phyloP scores from a whole-genome alignment of 1,140 invertebrate genomes.

The Drosophila ambigua region DNA sequence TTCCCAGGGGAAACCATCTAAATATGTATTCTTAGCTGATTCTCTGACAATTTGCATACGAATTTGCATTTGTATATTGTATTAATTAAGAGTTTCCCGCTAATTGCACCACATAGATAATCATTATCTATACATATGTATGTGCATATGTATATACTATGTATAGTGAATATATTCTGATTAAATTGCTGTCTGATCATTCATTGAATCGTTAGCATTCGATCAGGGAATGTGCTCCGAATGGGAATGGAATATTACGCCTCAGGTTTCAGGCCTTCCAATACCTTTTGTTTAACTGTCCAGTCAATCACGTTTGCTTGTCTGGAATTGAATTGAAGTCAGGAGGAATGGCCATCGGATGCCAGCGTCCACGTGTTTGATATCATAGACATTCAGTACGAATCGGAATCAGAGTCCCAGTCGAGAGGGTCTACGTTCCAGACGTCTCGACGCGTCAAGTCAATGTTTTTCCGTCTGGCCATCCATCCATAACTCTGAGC shows the following conservation, averaged over 20 bases:
- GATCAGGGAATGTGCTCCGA: too few relatives aligned
- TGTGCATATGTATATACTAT: background rate
- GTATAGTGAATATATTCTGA: conserved; percentile 20
- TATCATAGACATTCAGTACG: conserved; percentile 20
- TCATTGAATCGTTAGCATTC: too few relatives aligned
- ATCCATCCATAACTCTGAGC: conserved; percentile 36
- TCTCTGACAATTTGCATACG: conserved; percentile 17
- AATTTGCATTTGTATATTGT: too few relatives aligned
- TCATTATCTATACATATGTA: conserved; percentile 12
- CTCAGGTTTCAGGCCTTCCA: too few relatives aligned
- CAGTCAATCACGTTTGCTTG: background rate
- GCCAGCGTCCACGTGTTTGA: conserved; percentile 30
- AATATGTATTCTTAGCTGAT: conserved; percentile 10
- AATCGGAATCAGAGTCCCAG: background rate
- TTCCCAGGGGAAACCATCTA: conserved; percentile 15
- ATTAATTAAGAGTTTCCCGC: conserved; percentile 33
- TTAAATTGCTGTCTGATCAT: conserved; percentile 21
- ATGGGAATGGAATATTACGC: too few relatives aligned
- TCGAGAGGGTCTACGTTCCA: conserved; percentile 4
- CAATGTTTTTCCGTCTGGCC: conserved; percentile 19
- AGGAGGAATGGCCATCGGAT: background rate
- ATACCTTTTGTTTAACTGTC: too few relatives aligned
- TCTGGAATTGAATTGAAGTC: background rate
- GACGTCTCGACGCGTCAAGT: conserved; percentile 28
- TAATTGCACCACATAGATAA: conserved; percentile 20